A percentile compares a stretch with the other conserved stretches of the same genome.
phyloP scores from a whole-genome alignment of 2,113 vertebrate genomes.

The Argyrosomus japonicus region DNA sequence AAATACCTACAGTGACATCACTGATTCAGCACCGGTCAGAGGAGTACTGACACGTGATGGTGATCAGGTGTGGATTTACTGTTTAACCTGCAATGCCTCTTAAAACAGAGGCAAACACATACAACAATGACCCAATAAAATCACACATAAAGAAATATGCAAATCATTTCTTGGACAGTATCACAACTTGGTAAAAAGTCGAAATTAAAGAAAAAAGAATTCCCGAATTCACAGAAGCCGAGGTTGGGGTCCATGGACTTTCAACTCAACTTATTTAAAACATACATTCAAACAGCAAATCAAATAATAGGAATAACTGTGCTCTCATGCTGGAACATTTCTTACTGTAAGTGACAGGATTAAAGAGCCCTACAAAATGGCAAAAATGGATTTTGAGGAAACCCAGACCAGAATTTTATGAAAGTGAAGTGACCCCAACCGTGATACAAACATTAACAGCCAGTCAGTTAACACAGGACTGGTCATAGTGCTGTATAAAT shows the following conservation, averaged over 20 bases:
- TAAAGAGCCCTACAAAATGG: not conserved
- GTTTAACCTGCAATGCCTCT: constrained; percentile 55
- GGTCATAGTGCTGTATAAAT: constrained; percentile 9
- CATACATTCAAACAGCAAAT: constrained; percentile 32
- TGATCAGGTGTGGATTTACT: constrained; percentile 39
- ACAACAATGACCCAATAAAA: constrained; percentile 45
- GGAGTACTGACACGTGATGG: not conserved
- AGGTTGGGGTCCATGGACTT: not conserved
- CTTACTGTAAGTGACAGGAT: not conserved
- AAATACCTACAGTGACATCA: not conserved
- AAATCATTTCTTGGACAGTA: constrained; percentile 25
- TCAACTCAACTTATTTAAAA: constrained; percentile 11
- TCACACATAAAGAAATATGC: constrained; percentile 33
- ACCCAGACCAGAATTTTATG: not conserved
- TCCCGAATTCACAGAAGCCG: not conserved
- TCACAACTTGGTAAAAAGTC: constrained; percentile 13
- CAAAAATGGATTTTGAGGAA: not conserved
- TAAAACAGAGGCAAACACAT: constrained; percentile 77
- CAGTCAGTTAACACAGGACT: not conserved
- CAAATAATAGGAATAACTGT: constrained; percentile 5
- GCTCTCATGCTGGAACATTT: not conserved
- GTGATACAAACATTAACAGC: constrained; percentile 2
- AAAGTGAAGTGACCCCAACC: constrained; percentile 15
- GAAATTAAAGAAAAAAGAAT: constrained; percentile 1
- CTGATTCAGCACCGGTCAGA: not conserved